Base-by-base conservation (phyloP, 2,113 vertebrate genomes). In the Melierax canorus region DNA sequence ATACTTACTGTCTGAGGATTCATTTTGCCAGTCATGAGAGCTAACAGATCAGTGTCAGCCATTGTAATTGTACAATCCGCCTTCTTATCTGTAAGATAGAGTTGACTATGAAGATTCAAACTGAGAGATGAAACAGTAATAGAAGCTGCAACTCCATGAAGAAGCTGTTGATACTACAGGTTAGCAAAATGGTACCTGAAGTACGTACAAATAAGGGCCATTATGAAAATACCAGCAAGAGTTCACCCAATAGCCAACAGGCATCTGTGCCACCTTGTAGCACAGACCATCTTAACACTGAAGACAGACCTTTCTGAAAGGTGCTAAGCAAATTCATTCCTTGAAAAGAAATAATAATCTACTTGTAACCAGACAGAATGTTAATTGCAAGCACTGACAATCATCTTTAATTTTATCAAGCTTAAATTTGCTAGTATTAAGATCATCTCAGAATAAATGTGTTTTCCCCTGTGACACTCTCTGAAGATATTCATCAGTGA, bases 1-100 rank as follows among this genome's bases (percentile, higher is more conserved):
- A 16, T 63, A 99, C 99, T 99, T 95, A 99, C 99, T 60, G 98
- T 99, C 96, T 99, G 99, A 89, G 99, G 98, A 89, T 99, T 99
- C 97, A 99, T 97, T 96, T 98, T 98, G 73, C 99, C 99, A 7
- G 99, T 99, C 99, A 99, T 99, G 96, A 99, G 55, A 46, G 98
- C 98, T 73, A 99, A 91, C 38, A 99, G 97, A 88, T 99, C 99
- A 0, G 97, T 32, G 38, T 99, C 99, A n/a, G 98, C 97, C 98
- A 99, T 98, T 32, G 98, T 93, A 72, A 99, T 98, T 7, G 98
- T 99, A 77, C 99, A 99, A 94, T 99, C 99, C 1, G 99, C 98
- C 95, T 99, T 99, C 97, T 98, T 98, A 95, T 97, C 99, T 99
- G 97, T 63, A 96, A 93, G 38, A 85, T 7, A 78, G 29, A 91